Evolutionary conservation across 2,113 vertebrate genomes (phyloP).

Genomic region (Thomomys bottae): DNA sequence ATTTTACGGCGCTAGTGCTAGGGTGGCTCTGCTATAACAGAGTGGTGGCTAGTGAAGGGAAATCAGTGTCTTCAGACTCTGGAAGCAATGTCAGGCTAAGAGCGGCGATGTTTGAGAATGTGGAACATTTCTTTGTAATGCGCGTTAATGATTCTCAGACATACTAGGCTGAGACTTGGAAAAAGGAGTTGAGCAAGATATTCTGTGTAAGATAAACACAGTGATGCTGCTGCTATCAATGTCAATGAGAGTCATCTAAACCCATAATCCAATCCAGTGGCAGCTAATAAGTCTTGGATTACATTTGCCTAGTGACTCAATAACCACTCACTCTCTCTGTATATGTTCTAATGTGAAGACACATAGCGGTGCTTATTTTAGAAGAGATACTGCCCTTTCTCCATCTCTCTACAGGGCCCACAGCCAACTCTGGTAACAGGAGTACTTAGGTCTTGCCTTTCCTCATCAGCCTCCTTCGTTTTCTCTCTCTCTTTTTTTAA

Average conservation of each 20-base stretch:
- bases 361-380: background rate
- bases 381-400: background rate
- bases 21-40: background rate
- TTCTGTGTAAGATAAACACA: background rate
- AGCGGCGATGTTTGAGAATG: background rate
- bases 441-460: background rate
- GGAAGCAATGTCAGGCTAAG: background rate
- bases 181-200: background rate
- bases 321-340: background rate
- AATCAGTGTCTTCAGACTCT: background rate
- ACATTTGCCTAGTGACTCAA: background rate
- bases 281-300: background rate
- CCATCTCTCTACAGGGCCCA: background rate
- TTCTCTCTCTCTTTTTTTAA: too few species aligned
- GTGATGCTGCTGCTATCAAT: background rate
- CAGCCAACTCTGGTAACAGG: background rate
- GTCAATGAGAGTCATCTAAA: background rate
- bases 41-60: background rate
- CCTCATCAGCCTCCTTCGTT: background rate
- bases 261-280: background rate
- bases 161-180: background rate
- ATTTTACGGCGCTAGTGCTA: background rate
- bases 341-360: background rate
- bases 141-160: background rate
- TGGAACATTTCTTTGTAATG: background rate